A percentile compares a stretch with the other conserved stretches of the same genome.
Evolutionary conservation across 1,140 invertebrate species (phyloP).

Genomic region (Caenorhabditis briggsae): DNA sequence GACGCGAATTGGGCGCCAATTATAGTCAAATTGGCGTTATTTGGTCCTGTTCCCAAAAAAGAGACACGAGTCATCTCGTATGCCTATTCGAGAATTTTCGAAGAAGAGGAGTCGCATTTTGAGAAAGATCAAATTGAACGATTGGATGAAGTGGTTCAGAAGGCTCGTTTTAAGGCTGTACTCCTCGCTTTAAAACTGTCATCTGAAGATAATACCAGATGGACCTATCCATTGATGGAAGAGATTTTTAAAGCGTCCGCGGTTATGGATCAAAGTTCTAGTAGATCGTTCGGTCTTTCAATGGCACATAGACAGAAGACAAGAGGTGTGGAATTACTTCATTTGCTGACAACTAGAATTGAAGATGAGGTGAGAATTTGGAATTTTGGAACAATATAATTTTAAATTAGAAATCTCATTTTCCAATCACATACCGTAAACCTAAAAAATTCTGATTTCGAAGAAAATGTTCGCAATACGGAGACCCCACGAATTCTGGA

Average conservation of each 20-base stretch:
- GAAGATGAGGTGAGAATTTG: conserved; percentile 37
- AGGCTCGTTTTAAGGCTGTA: conserved; percentile 56
- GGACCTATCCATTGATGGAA: conserved; percentile 2
- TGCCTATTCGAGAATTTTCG: conserved; percentile 50
- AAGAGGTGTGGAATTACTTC: conserved; percentile 56
- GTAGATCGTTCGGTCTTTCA: conserved; percentile 64
- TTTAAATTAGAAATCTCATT: no score
- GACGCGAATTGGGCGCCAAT: conserved; percentile 17
- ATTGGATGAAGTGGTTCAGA: conserved; percentile 54
- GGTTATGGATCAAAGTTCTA: conserved; percentile 52
- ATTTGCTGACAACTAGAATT: conserved; percentile 15
- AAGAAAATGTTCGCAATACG: no score
- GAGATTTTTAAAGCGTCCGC: conserved; percentile 30
- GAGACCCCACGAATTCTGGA: no score
- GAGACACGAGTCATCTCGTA: conserved; percentile 33
- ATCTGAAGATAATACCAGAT: background rate
- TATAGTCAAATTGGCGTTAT: conserved; percentile 58
- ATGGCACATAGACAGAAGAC: conserved; percentile 67
- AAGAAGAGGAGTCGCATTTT: background rate
- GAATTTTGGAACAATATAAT: no score
- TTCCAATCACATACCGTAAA: no score
- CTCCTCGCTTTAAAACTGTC: conserved; percentile 44
- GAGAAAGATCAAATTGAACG: conserved; percentile 51
- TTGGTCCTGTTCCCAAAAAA: conserved; percentile 66
- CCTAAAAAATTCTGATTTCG: no score